These are phyloP conservation scores for Chrysoperla carnea DNA, from an alignment of 1,140 invertebrate species.

Conservation along the genomic window DNA sequence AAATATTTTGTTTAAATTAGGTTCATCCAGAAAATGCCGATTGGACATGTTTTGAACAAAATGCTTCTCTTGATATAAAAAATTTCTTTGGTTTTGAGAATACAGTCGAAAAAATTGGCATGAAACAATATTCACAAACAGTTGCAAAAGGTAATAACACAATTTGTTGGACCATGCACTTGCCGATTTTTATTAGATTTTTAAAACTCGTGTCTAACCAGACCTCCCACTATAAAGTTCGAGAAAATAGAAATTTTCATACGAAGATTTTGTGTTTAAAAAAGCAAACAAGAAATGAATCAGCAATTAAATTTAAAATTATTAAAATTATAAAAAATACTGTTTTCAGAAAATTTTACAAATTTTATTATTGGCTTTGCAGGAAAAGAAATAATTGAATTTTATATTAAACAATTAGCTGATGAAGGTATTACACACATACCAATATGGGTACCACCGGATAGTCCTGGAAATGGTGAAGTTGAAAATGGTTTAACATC, in stretches of 20 bases:
- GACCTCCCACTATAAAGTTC: too few relatives aligned
- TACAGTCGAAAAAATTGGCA: constrained; percentile 89
- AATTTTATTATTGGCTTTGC: constrained; percentile 17
- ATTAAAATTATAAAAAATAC: too few relatives aligned
- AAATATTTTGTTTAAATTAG: constrained; percentile 29
- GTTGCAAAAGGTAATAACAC: constrained; percentile 63
- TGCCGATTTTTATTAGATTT: too few relatives aligned
- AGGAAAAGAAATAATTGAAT: constrained; percentile 94
- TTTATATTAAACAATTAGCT: constrained; percentile 67
- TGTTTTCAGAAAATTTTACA: too few relatives aligned
- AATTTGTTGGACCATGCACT: too few relatives aligned
- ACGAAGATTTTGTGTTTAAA: too few relatives aligned
- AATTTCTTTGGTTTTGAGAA: constrained; percentile 94
- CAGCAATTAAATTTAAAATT: too few relatives aligned
- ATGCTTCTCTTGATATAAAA: constrained; percentile 83
- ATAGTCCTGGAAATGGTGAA: background rate
- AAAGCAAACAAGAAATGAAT: too few relatives aligned
- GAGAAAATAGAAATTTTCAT: too few relatives aligned
- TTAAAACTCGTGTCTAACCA: too few relatives aligned
- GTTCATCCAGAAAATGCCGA: constrained; percentile 86
- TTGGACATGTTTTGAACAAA: constrained; percentile 97
- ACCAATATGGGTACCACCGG: constrained; percentile 29
- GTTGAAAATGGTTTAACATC: background rate
- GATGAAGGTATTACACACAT: constrained; percentile 63
- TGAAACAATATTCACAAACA: constrained; percentile 91